Evolutionary conservation across 2,888 invertebrate species (phyloP), one percentile per base, ranked within the genome.

Genomic region (Carcina quercana): DNA sequence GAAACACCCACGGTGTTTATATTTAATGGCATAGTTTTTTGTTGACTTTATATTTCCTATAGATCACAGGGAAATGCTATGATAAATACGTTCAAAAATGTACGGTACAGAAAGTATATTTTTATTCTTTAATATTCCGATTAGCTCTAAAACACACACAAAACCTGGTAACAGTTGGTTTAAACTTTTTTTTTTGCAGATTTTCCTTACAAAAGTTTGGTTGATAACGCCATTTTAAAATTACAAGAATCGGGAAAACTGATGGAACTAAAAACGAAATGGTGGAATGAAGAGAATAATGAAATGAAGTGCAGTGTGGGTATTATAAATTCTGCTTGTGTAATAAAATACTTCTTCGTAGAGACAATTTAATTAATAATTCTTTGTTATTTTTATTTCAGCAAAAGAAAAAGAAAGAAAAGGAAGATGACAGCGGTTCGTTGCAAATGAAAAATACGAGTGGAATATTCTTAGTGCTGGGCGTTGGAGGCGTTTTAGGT

Each of bases 381-480:
- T 20, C 8, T 20, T 1, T 6, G 8, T 20, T 20, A n/a, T 10
- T 10, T 7, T 10, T 20, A 20, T 3, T 8, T 20, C 20, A n/a
- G 20, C 7, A 8, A 8, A 17, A 60, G 53, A 50, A 58, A 37
- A 50, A 56, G 8, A 47, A 47, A 13, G 59, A 55, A n/a, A n/a
- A n/a, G n/a, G 60, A 61, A 21, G 59, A 72, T 0, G 75, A 71
- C 30, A 85, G 85, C 5, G 86, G 86, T 10, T 89, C 89, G 26
- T 71, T 96, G 30, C 91, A 92, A 37, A 86, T 97, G 74, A 88
- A 90, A 45, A 95, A 97, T 68, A 95, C 96, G 0, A 96, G 96
- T 45, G 96, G 97, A 45, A 94, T 96, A 26, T 97, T 96, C 65
- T 87, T 96, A 14, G 94, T 97, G 3, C 83, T 97, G 5, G 88